phyloP scores from a whole-genome alignment of 2,888 invertebrate species.

The Aleiodes testaceus region DNA sequence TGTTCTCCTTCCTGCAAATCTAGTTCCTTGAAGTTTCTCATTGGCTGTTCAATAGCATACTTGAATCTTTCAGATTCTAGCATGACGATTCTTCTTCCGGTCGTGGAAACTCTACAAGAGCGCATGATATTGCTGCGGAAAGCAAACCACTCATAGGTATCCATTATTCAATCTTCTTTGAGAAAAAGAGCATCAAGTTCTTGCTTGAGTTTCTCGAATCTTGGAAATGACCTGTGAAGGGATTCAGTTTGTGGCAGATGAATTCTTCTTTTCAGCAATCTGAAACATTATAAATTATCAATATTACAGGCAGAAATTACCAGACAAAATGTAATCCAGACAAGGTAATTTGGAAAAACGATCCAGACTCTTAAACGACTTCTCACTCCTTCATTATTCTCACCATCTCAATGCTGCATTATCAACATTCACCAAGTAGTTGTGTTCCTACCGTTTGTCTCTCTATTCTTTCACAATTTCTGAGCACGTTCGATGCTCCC shows the following conservation, averaged over 20 bases:
- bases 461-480: slow-evolving; percentile 49
- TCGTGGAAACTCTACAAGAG: slow-evolving; percentile 16
- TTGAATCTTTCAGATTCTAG: slow-evolving; percentile 11
- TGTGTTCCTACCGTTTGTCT: slow-evolving; percentile 30
- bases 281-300: too few species aligned
- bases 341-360: slow-evolving; percentile 1
- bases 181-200: slow-evolving; percentile 39
- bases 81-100: slow-evolving; percentile 37
- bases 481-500: slow-evolving; percentile 50
- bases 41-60: slow-evolving; percentile 24
- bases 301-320: background rate
- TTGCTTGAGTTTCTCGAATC: slow-evolving; percentile 15
- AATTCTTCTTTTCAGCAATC: too few species aligned
- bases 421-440: slow-evolving; percentile 20
- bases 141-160: slow-evolving; percentile 11
- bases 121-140: slow-evolving; percentile 32
- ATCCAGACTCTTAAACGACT: slow-evolving; percentile 15
- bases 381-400: slow-evolving; percentile 16
- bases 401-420: slow-evolving; percentile 8
- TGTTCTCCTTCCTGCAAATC: slow-evolving; percentile 30
- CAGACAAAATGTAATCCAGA: slow-evolving; percentile 14
- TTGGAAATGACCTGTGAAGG: background rate
- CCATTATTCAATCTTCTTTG: slow-evolving; percentile 35
- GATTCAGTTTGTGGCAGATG: too few species aligned
- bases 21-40: slow-evolving; percentile 23